phyloP scores from a whole-genome alignment of 1,140 invertebrate species.

The Lethrus apterus region DNA sequence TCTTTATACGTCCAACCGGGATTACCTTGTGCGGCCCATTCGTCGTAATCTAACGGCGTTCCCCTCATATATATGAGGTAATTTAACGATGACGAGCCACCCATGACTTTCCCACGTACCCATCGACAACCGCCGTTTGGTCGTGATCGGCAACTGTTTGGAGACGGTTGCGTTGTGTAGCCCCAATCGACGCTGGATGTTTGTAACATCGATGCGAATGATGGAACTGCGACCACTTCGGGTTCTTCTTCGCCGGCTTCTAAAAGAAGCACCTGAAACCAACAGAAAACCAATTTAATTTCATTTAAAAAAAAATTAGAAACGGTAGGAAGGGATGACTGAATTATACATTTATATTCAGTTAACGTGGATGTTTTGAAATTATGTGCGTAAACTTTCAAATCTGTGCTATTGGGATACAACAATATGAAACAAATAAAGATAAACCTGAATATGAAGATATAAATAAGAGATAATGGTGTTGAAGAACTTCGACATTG shows the following conservation, averaged over 20 bases:
- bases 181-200: slow-evolving; percentile 52
- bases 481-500: too few species aligned
- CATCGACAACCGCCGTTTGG: slow-evolving; percentile 41
- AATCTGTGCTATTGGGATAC: too few species aligned
- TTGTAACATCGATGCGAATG: slow-evolving; percentile 51
- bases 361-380: too few species aligned
- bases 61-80: slow-evolving; percentile 51
- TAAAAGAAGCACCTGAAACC: slow-evolving; percentile 55
- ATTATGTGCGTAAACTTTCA: too few species aligned
- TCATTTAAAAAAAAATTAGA: too few species aligned
- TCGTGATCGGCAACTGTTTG: slow-evolving; percentile 43
- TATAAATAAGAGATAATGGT: too few species aligned
- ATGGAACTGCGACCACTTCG: slow-evolving; percentile 58
- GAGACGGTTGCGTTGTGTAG: slow-evolving; percentile 49
- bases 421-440: too few species aligned
- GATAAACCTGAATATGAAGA: too few species aligned
- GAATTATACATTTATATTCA: too few species aligned
- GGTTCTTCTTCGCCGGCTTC: slow-evolving; percentile 74
- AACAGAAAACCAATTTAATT: background rate
- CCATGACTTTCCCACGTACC: slow-evolving; percentile 47
- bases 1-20: slow-evolving; percentile 47
- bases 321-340: too few species aligned
- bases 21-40: slow-evolving; percentile 44
- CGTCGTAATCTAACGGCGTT: slow-evolving; percentile 47
- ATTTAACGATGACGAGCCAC: slow-evolving; percentile 47